These are phyloP conservation scores for Anarsia innoxiella DNA, from an alignment of 2,888 invertebrate species.

Conservation along the genomic window DNA sequence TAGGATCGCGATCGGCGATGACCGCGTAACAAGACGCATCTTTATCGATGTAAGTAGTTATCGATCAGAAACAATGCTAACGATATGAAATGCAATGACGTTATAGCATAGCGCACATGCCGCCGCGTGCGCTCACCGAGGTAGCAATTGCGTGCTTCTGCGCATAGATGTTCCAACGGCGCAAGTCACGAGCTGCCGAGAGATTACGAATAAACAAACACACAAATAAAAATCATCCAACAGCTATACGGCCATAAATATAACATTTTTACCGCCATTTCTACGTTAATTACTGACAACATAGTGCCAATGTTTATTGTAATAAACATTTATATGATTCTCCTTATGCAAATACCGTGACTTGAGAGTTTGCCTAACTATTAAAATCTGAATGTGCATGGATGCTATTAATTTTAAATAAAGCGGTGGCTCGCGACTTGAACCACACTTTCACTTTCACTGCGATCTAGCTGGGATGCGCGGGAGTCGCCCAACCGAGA, in stretches of 20 bases:
- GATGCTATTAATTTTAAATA: too few relatives aligned
- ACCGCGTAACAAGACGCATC: slow-evolving; percentile 8
- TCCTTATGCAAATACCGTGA: too few relatives aligned
- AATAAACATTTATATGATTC: too few relatives aligned
- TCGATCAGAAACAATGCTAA: slow-evolving; percentile 10
- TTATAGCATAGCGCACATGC: slow-evolving; percentile 18
- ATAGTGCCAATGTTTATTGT: too few relatives aligned
- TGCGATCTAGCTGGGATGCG: slow-evolving; percentile 38
- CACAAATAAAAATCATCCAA: too few relatives aligned
- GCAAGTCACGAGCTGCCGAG: neutral
- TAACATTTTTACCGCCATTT: too few relatives aligned
- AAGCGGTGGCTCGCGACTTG: slow-evolving; percentile 14
- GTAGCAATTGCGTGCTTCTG: slow-evolving; percentile 20
- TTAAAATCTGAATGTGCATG: neutral
- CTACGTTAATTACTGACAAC: too few relatives aligned
- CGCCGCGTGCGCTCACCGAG: slow-evolving; percentile 22
- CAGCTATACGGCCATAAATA: too few relatives aligned
- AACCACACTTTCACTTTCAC: slow-evolving; percentile 39
- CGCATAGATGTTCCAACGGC: slow-evolving; percentile 9
- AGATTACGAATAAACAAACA: too few relatives aligned
- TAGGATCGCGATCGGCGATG: neutral
- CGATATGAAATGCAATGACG: slow-evolving; percentile 10
- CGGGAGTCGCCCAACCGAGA: slow-evolving; percentile 41
- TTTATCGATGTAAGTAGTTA: slow-evolving; percentile 9
- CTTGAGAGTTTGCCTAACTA: too few relatives aligned